A percentile compares a stretch with the other conserved stretches of the same genome.
These are phyloP conservation scores for Poecilia gillii DNA, from an alignment of 2,797 vertebrate genomes.

Conservation along the genomic window DNA sequence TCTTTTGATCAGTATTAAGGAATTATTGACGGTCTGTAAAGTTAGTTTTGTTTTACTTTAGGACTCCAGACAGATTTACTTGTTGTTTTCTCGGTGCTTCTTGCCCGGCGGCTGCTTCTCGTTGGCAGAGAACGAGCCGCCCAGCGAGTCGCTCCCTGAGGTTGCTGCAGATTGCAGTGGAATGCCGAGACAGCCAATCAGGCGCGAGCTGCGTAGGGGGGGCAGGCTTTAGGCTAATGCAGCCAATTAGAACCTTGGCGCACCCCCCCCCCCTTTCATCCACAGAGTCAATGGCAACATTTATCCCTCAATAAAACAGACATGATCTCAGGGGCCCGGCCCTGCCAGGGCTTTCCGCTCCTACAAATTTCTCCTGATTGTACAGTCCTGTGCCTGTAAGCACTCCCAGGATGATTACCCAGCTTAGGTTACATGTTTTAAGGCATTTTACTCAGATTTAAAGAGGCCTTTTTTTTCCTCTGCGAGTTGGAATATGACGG, in stretches of 20 bases:
- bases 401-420: slow-evolving; percentile 64
- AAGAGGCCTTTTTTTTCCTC: background rate
- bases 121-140: slow-evolving; percentile 48
- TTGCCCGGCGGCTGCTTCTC: slow-evolving; percentile 49
- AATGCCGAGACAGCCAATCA: slow-evolving; percentile 69
- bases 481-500: slow-evolving; percentile 22
- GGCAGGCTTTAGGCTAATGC: slow-evolving; percentile 62
- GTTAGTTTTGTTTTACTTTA: no score
- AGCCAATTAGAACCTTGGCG: slow-evolving; percentile 68
- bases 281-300: slow-evolving; percentile 72
- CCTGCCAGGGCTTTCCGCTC: slow-evolving; percentile 66
- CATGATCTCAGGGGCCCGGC: slow-evolving; percentile 66
- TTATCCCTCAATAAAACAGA: slow-evolving; percentile 77
- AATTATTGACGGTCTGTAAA: no score
- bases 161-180: slow-evolving; percentile 68
- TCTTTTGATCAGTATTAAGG: no score
- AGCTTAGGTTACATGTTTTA: slow-evolving; percentile 64
- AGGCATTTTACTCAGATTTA: slow-evolving; percentile 33
- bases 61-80: no score
- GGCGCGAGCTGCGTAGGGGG: slow-evolving; percentile 41
- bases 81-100: no score
- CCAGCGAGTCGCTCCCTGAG: slow-evolving; percentile 46
- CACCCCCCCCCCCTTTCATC: slow-evolving; percentile 36
- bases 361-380: slow-evolving; percentile 71
- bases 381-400: slow-evolving; percentile 66